Evolutionary conservation across 2,888 invertebrate genomes (phyloP).

Genomic region (Laspeyria flexula): DNA sequence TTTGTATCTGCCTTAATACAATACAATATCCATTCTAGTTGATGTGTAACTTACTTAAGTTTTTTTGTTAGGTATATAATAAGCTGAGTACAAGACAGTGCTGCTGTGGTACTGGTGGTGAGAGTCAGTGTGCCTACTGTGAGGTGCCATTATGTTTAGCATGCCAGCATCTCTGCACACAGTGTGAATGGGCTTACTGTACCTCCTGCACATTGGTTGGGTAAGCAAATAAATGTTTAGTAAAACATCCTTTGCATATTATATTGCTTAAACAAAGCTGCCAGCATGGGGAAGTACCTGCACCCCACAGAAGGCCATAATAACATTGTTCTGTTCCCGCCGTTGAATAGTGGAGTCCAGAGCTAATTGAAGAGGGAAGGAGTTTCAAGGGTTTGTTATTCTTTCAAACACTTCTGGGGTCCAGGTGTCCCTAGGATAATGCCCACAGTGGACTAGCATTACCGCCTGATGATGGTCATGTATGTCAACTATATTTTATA

Average conservation of each 20-base stretch:
- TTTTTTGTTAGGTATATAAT: conserved; percentile 37
- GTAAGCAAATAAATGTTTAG: conserved; percentile 51
- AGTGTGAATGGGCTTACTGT: conserved; percentile 60
- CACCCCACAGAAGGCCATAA: too few species aligned
- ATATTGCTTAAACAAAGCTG: too few species aligned
- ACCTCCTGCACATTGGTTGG: conserved; percentile 61
- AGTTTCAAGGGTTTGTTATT: too few species aligned
- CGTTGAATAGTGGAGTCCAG: too few species aligned
- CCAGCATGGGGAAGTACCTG: too few species aligned
- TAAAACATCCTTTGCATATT: not conserved
- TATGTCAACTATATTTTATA: too few species aligned
- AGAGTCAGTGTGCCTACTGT: conserved; percentile 66
- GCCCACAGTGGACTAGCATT: too few species aligned
- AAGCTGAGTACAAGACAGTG: conserved; percentile 42
- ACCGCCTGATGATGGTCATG: too few species aligned
- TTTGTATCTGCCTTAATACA: conserved; percentile 28
- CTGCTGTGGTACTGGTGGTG: conserved; percentile 47
- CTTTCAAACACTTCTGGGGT: too few species aligned
- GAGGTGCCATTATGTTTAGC: conserved; percentile 58
- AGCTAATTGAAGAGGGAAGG: too few species aligned
- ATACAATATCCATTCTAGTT: not conserved
- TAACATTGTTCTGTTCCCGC: too few species aligned
- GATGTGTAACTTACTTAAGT: not conserved
- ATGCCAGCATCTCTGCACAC: conserved; percentile 59
- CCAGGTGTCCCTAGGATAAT: too few species aligned